phyloP scores from a whole-genome alignment of 2,797 vertebrate species.

The Poecilia picta region DNA sequence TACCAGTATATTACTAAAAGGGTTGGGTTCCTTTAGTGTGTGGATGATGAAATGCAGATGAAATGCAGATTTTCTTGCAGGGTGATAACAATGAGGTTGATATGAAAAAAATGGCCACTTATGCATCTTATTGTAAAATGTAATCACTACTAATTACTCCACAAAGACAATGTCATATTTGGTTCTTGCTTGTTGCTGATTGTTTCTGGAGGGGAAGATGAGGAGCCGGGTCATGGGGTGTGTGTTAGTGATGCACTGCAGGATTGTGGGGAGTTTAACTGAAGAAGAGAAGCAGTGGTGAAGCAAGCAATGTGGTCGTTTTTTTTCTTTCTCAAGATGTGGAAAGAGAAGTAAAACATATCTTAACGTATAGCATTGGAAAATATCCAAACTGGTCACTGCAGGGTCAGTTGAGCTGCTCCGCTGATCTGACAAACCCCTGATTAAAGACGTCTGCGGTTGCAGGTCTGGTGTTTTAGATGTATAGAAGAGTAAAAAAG shows the following conservation, averaged over 20 bases:
- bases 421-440: constrained; percentile 29
- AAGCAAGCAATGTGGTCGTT: neutral
- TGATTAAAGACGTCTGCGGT: constrained; percentile 24
- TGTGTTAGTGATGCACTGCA: too few species aligned
- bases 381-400: neutral
- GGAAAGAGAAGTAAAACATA: neutral
- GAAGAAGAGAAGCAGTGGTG: neutral
- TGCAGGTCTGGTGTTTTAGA: constrained; percentile 18
- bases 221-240: neutral
- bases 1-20: neutral
- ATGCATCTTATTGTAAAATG: neutral
- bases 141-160: neutral
- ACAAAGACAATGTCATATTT: neutral
- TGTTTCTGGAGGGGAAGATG: neutral
- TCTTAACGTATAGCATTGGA: too few species aligned
- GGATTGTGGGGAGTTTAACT: too few species aligned
- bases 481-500: constrained; percentile 7
- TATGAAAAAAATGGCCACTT: neutral
- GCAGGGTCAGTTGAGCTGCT: constrained; percentile 15
- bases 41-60: neutral
- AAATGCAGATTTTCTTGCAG: neutral
- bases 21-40: neutral
- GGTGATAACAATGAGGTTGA: neutral
- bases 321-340: neutral
- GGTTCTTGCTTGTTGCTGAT: neutral